Base-by-base conservation (phyloP, 2,113 vertebrate species). In the Boulengeromyrus knoepffleri region DNA sequence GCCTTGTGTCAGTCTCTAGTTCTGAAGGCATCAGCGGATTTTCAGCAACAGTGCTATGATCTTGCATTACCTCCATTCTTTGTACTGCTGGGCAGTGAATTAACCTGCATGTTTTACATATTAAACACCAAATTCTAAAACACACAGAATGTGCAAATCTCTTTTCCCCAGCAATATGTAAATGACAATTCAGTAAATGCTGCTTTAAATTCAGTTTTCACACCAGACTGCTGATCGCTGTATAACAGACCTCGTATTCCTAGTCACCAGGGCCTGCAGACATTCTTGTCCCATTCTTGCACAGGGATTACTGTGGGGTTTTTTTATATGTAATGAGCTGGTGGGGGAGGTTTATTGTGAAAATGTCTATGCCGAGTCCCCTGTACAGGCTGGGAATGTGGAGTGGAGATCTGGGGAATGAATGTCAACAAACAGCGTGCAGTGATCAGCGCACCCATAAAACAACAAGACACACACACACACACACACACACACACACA, bases 191-290 rank as follows among this genome's bases (percentile, higher is more conserved):
- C 66, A 36, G 66, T 36, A 13, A 77, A 77, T 5, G 27, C 70
- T 77, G 70, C 70, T 77, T 77, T 39, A 77, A 17, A 77, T 77
- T 77, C 74, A 80, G 74, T 80, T 80, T 80, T 80, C 74, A 42
- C 36, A 80, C 9, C 74, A 80, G 15, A 80, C 74, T 80, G 74
- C 31, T 7, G 13, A 42, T 80, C 74, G 36, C 74, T 80, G 74
- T 80, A 42, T 42, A 80, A 80, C 36, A 80, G 31, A 80, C 74
- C 74, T 42, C 5, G 36, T 36, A 77, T 77, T 77, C 4, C 74
- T 19, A 80, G 17, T 19, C 31, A 80, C 36, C 3, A 80, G 36
- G 74, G 74, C 31, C 74, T 80, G 36, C 74, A 70, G 62, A 13
- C 62, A 31, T 70, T 70, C 10, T 70, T 42, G 13, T 19, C 31